Base-by-base conservation (phyloP, 2,797 vertebrate genomes). In the Forpus xanthops region DNA sequence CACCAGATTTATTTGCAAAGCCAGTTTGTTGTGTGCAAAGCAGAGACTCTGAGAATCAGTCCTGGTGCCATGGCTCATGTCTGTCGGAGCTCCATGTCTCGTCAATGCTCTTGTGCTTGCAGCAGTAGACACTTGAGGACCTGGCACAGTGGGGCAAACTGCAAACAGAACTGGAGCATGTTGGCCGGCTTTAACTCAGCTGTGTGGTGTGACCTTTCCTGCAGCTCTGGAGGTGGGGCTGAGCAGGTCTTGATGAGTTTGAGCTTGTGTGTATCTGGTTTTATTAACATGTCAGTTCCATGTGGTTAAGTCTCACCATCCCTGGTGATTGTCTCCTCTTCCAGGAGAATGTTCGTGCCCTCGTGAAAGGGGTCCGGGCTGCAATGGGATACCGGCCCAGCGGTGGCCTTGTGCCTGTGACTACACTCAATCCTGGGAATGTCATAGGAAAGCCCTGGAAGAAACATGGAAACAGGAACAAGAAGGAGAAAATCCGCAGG, bases 391-490 rank as follows among this genome's bases (percentile, higher is more conserved):
- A 99, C 96, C 98, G 98, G 94, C 98, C 98, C 0, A 98, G 98
- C 55, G 97, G 97, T 0, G 98, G 98, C 64, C 78, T 92, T 2
- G 94, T 97, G 20, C 94, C 98, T 8, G 73, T 67, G 4, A 49
- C 91, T 62, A 75, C 75, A 5, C 16, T 88, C 30, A 93, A 11
- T n/a, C 11, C 97, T 12, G 98, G 98, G 39, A 91, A 28, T 0
- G 74, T 65, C 31, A 62, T 50, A 6, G 98, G 98, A 44, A 99
- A 99, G 89, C 99, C 99, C 72, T 99, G 99, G 99, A 99, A 99
- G 95, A 99, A 99, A 88, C 99, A 99, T 0, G 98, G 99, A 28
- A 99, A 99, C 98, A 98, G 94, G 93, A 99, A 99, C 95, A 99
- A 99, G 96, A 99, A 99, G 88, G 99, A 99, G 97, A 99, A 99